phyloP scores from a whole-genome alignment of 1,140 invertebrate species.

The Drosophila ananassae region DNA sequence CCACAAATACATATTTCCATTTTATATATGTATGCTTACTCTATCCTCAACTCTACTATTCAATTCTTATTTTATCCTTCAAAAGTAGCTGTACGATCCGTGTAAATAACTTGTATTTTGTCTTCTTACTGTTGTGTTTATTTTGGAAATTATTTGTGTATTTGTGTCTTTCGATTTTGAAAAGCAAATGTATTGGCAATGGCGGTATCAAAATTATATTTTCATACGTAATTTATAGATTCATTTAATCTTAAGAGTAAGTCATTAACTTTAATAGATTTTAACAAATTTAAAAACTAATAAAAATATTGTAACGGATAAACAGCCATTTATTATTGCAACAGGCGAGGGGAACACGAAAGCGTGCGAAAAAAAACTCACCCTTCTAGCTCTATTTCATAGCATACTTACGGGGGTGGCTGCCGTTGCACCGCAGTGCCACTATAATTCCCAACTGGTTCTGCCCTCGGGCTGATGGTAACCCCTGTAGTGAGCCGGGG shows the following conservation, averaged over 20 bases:
- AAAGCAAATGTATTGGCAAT: constrained; percentile 10
- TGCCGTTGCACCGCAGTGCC: background rate
- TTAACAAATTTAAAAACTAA: constrained; percentile 60
- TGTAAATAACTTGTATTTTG: constrained; percentile 63
- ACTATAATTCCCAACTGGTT: constrained; percentile 63
- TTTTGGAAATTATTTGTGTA: constrained; percentile 27
- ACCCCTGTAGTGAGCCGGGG: constrained; percentile 16
- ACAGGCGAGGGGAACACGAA: too few relatives aligned
- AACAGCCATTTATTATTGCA: background rate
- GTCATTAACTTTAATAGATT: constrained; percentile 77
- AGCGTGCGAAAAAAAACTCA: too few relatives aligned
- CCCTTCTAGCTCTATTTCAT: background rate
- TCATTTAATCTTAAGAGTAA: constrained; percentile 71
- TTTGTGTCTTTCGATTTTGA: background rate
- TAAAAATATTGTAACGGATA: constrained; percentile 28
- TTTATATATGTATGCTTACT: constrained; percentile 43
- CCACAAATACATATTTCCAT: constrained; percentile 60
- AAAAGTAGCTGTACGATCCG: constrained; percentile 26
- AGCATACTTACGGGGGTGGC: background rate
- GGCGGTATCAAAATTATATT: constrained; percentile 38
- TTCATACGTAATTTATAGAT: constrained; percentile 37
- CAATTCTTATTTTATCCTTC: constrained; percentile 35
- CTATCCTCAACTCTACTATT: constrained; percentile 24
- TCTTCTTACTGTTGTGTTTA: constrained; percentile 35
- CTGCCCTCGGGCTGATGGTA: background rate